Base-by-base conservation (phyloP, 2,888 invertebrate species). In the Scelioninae gen. 1 region DNA sequence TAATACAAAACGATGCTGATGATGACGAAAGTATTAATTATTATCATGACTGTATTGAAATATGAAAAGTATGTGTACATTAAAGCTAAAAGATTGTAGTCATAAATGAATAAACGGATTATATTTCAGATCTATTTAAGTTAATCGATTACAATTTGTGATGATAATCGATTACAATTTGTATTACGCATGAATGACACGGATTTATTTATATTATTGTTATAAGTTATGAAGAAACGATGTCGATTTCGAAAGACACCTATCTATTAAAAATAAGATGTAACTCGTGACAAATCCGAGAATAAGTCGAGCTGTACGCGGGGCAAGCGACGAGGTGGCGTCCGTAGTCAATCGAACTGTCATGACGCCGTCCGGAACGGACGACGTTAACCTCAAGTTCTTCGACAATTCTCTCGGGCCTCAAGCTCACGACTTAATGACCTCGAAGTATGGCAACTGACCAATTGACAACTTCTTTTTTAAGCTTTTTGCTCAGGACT, bases 341-440 rank as follows among this genome's bases (percentile, higher is more conserved):
- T 51, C 84, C 63, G 78, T 78, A 83, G 83, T 82, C 72, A 83
- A 84, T 71, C 81, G 68, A 76, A 63, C 32, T 60, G 58, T 55
- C 66, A 53, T 60, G 77, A 63, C 55, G 69, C 31, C 51, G 63
- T 72, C 45, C 76, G 63, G 66, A 80, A 66, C 49, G 66, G 40
- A 65, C 76, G 63, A 66, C 75, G 51, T 81, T 74, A 74, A 78
- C 82, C 81, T 83, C 80, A 82, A 81, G 62, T 82, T 85, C 82
- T 68, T 80, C 72, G 68, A 80, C 77, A 66, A 60, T 83, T 79
- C 69, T 79, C 78, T 79, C 79, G 81, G 81, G 66, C 78, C 78
- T 76, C 43, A 76, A 82, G 82, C 84, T 82, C 84, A 79, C 82
- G 84, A 86, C 87, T 86, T 87, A 86, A 87, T 87, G 86, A 88